Conservation (phyloP, 2,113 vertebrate species). For the Clarias macrocephalus region DNA sequence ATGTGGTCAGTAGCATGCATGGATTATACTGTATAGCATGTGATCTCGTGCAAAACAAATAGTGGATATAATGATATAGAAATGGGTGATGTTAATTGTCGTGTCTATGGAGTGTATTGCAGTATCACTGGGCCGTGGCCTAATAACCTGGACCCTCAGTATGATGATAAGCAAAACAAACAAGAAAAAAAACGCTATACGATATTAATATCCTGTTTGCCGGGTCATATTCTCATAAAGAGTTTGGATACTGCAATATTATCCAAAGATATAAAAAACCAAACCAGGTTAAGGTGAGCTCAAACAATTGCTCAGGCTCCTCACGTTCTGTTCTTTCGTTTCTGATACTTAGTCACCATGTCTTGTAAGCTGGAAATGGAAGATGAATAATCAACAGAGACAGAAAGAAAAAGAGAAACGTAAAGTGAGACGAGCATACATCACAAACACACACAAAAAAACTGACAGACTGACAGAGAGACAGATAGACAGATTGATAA, state of each 20-base stretch:
- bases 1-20: conserved; percentile 56
- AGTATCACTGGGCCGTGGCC: conserved; percentile 54
- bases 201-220: background rate
- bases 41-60: conserved; percentile 62
- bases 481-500: conserved; percentile 13
- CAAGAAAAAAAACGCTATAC: background rate
- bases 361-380: conserved; percentile 90
- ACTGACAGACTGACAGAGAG: conserved; percentile 38
- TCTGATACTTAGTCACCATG: conserved; percentile 99
- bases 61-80: conserved; percentile 39
- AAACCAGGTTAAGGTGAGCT: conserved; percentile 23
- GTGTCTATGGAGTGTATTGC: conserved; percentile 63
- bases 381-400: conserved; percentile 53
- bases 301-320: conserved; percentile 62
- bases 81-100: conserved; percentile 39
- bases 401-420: conserved; percentile 24
- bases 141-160: background rate
- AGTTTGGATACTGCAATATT: conserved; percentile 65
- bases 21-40: conserved; percentile 50
- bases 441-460: conserved; percentile 37
- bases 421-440: conserved; percentile 22
- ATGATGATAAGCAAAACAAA: background rate
- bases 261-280: conserved; percentile 42
- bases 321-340: conserved; percentile 97
- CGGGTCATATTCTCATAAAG: background rate